Base-by-base conservation (phyloP, 1,140 invertebrate species). In the Olivierus martensii region DNA sequence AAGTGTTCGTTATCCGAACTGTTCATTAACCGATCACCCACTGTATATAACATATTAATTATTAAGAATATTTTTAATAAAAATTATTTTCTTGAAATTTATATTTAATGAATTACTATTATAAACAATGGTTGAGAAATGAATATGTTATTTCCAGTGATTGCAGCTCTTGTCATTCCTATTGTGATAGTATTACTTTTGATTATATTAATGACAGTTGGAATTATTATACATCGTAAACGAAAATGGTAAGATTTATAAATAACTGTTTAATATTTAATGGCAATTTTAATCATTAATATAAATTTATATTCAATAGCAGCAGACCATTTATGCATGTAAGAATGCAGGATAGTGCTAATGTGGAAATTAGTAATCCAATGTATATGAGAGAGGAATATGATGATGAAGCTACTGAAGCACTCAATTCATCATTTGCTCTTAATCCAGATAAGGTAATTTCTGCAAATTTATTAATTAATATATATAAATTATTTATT, bases 341-440 rank as follows among this genome's bases (percentile, higher is more conserved):
- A 34, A 72, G 84, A 14, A 79, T 88, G 63, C 74, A 81, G 51
- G 83, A 87, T 63, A 83, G 82, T 67, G 62, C 60, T 7, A 72
- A 72, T 52, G 77, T 86, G 62, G 84, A 85, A 70, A 83, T 87
- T 51, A 80, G 69, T 63, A 89, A 89, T 71, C 85, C 86, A 11
- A 87, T 88, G 73, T 89, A 86, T 68, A 73, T 83, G 52, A 76
- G 77, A 49, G 79, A 80, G 62, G 72, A 75, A 12, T 61, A 57
- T 38, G 79, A 81, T 60, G 79, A 81, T 60, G 71, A 73, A 38
- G 78, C 79, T 55, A 68, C 71, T 18, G 71, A 73, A 56, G 75
- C 75, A 21, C 66, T 68, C 15, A 73, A 74, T 36, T 66, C 65
- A 28, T 66, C 65, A 52, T 67, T 80, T 61, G 71, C 71, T 37